These are phyloP conservation scores for Diachasma alloeum DNA, from an alignment of 1,140 invertebrate genomes.

Conservation along the genomic window DNA sequence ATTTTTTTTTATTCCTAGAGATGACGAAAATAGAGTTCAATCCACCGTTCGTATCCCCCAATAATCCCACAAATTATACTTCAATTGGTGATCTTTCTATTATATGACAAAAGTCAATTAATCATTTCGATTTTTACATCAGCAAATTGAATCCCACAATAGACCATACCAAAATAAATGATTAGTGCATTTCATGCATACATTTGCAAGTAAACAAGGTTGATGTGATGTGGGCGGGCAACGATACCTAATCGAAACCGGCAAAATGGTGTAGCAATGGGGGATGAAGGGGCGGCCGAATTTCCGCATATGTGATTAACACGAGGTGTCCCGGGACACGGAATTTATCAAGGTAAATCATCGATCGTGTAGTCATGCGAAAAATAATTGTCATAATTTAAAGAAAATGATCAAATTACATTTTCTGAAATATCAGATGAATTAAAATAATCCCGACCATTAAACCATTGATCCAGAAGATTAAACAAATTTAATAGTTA, in stretches of 20 bases:
- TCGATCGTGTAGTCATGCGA: slow-evolving; percentile 13
- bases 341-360: slow-evolving; percentile 36
- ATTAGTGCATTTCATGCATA: not conserved
- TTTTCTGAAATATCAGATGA: too few species aligned
- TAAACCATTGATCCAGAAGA: too few species aligned
- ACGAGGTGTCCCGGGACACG: slow-evolving; percentile 30
- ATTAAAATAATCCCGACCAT: too few species aligned
- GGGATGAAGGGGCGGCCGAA: not conserved
- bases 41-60: too few species aligned
- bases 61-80: too few species aligned
- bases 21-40: too few species aligned
- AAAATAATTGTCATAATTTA: not conserved
- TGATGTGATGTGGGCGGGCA: slow-evolving; percentile 10
- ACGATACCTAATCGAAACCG: slow-evolving; percentile 49
- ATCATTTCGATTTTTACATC: not conserved
- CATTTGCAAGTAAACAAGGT: not conserved
- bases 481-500: too few species aligned
- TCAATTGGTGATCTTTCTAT: too few species aligned
- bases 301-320: slow-evolving; percentile 47
- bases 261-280: slow-evolving; percentile 29
- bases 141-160: not conserved
- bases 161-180: not conserved
- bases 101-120: not conserved
- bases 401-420: not conserved
- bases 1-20: too few species aligned